Evolutionary conservation across 1,140 invertebrate genomes (phyloP).

Genomic region (Sarcophaga bullata): DNA sequence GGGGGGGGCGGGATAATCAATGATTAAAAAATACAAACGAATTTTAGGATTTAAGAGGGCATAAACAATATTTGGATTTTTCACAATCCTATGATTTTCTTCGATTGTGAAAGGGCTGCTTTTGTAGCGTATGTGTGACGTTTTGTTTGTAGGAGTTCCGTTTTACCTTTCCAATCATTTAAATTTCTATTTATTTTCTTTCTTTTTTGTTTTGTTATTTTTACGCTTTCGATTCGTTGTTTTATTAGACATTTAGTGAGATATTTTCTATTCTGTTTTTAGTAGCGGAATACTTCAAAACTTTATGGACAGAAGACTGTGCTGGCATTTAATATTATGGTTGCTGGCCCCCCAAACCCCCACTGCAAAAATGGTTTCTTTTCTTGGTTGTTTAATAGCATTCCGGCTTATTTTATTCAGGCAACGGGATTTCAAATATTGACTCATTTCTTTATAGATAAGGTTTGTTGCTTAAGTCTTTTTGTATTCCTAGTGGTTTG

Average conservation of each 20-base stretch:
- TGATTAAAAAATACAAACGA: not conserved
- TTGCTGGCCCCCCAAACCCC: not conserved
- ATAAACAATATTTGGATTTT: not conserved
- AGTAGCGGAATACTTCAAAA: not conserved
- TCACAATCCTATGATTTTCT: not conserved
- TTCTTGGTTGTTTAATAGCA: not conserved
- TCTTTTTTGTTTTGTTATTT: too few species aligned
- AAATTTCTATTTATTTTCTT: not conserved
- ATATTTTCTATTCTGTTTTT: not conserved
- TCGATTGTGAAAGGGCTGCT: not conserved
- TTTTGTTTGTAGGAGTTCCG: constrained; percentile 17
- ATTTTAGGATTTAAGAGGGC: not conserved
- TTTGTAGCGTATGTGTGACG: not conserved
- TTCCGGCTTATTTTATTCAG: not conserved
- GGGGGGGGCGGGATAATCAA: too few species aligned
- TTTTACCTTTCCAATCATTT: constrained; percentile 24
- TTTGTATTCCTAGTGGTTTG: not conserved
- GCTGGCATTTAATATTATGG: not conserved
- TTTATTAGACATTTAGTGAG: not conserved
- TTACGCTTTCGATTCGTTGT: not conserved
- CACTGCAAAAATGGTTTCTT: not conserved
- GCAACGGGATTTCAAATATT: not conserved
- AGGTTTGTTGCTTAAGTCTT: constrained; percentile 1
- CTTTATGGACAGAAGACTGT: not conserved
- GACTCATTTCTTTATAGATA: not conserved